Conservation (phyloP, 1,140 invertebrate genomes). For the Neodiprion virginianus region DNA sequence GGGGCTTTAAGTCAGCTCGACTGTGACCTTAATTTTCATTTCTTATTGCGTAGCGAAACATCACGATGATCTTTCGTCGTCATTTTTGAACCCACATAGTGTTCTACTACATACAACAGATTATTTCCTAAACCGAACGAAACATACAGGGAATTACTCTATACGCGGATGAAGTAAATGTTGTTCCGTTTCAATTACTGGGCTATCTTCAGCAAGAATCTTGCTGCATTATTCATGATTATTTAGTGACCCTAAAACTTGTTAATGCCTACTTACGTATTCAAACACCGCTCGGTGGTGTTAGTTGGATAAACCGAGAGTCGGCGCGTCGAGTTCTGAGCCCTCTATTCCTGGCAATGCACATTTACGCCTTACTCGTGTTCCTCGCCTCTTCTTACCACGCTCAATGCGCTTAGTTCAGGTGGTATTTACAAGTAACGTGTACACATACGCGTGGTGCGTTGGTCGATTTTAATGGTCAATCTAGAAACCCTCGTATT, state of each 20-base stretch:
- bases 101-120: too few species aligned
- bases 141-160: too few species aligned
- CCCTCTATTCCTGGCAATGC: background rate
- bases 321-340: background rate
- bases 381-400: background rate
- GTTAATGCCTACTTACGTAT: conserved; percentile 15
- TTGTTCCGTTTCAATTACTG: background rate
- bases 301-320: conserved; percentile 1
- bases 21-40: too few species aligned
- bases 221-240: conserved; percentile 17
- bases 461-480: background rate
- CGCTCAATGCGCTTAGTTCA: background rate
- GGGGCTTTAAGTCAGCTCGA: too few species aligned
- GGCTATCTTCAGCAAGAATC: conserved; percentile 1
- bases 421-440: background rate
- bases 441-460: background rate
- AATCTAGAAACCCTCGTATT: background rate
- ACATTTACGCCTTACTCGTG: background rate
- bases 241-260: conserved; percentile 17
- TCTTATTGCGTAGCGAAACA: too few species aligned
- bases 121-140: too few species aligned
- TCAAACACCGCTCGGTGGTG: conserved; percentile 11
- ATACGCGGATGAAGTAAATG: background rate
- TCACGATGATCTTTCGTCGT: too few species aligned
- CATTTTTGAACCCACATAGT: too few species aligned